Conservation (phyloP, 2,113 vertebrate genomes). For the Antechinus stuartii region DNA sequence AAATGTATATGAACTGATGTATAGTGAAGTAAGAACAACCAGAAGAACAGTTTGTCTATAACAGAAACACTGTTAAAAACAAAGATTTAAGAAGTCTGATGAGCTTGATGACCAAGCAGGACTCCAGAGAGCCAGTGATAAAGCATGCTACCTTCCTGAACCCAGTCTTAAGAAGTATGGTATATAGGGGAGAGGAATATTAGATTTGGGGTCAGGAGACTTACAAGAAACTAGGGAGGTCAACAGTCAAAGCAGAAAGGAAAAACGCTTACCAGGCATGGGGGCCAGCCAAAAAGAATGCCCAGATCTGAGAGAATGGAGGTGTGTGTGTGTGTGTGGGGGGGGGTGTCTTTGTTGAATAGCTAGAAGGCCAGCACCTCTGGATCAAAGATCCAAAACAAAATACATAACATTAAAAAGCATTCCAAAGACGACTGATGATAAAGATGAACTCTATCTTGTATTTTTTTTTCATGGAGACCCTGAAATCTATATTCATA, state of each 20-base stretch:
- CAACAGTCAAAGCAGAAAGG: neutral
- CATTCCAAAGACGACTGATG: neutral
- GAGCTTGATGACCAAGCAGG: neutral
- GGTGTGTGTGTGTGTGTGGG: too few relatives aligned
- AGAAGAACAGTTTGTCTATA: neutral
- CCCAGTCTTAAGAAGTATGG: neutral
- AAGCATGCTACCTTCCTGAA: neutral
- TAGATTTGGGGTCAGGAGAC: neutral
- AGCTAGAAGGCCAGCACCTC: neutral
- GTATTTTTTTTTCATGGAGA: too few relatives aligned
- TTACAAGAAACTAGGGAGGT: too few relatives aligned
- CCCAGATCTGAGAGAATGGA: neutral
- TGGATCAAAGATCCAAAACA: neutral
- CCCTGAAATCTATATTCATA: neutral
- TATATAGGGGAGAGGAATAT: neutral
- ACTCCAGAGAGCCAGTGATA: neutral
- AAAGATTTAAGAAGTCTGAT: neutral
- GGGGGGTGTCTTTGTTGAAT: neutral
- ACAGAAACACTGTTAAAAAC: neutral
- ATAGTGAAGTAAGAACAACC: neutral
- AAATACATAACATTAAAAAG: neutral
- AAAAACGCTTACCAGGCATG: neutral
- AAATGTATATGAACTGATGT: neutral
- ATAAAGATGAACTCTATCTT: too few relatives aligned
- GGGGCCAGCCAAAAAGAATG: neutral